Base-by-base conservation (phyloP, 2,888 invertebrate species). In the Tetrapedia diversipes region DNA sequence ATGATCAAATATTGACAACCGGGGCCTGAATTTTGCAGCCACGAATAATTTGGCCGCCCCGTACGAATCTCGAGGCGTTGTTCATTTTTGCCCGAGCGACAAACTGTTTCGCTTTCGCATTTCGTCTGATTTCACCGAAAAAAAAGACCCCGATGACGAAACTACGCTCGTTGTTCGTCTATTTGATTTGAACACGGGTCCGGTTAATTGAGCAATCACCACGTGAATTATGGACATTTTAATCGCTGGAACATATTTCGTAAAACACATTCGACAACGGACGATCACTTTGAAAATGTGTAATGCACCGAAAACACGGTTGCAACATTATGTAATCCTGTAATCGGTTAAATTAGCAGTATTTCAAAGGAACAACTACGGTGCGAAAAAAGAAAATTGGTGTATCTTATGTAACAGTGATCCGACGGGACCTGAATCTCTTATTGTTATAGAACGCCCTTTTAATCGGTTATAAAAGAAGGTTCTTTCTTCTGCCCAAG, bases 1-100 rank as follows among this genome's bases (percentile, higher is more conserved):
- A 43, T 45, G 69, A 80, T 82, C 72, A 80, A 77, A 77, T 77
- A 72, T 66, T 77, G 73, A 77, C 68, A 68, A n/a, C 63, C 53
- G 56, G 47, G 22, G 57, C 59, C 77, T 74, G 56, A 74, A 64
- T 80, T 64, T 75, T 67, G 63, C 82, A 82, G 82, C 71, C 80
- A 80, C 63, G 71, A 71, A 74, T 71, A 79, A 74, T 77, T 76
- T 63, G 63, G 27, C 71, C 49, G 53, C 37, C 24, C 54, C 51
- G n/a, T 64, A 69, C 59, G 60, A 47, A 29, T 37, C 45, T 34
- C n/a, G 34, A 57, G 37, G 57, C 24, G 47, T 65, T 68, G 69
- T 68, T 63, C 74, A 67, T 56, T 77, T 45, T 74, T 56, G n/a
- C 11, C 8, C 16, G 11, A 27, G 19, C 43, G 66, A 29, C 34